Conservation (phyloP, 1,140 invertebrate species). For the Zaprionus gabonicus region DNA sequence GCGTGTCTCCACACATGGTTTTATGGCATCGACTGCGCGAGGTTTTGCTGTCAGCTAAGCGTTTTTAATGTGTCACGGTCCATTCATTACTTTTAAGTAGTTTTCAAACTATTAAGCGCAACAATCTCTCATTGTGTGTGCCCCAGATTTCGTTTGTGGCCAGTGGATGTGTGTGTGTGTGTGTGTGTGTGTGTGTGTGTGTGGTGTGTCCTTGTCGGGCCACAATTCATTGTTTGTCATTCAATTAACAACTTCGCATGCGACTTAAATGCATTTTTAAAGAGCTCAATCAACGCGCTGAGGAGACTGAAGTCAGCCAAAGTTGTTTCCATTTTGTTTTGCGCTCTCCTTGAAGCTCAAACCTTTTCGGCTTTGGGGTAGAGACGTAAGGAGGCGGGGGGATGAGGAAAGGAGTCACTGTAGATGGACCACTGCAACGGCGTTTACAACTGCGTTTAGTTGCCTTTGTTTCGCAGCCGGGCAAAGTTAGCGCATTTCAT, state of each 20-base stretch:
- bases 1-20: conserved; percentile 12
- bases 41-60: conserved; percentile 62
- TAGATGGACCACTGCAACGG: conserved; percentile 22
- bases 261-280: conserved; percentile 68
- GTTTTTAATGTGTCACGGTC: conserved; percentile 72
- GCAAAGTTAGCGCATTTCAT: conserved; percentile 77
- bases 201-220: conserved; percentile 4
- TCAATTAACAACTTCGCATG: conserved; percentile 56
- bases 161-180: not conserved
- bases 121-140: conserved; percentile 51
- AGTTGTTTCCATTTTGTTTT: conserved; percentile 30
- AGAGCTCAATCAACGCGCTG: conserved; percentile 67
- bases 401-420: not conserved
- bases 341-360: conserved; percentile 11
- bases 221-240: conserved; percentile 32
- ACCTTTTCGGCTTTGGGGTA: not conserved
- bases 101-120: conserved; percentile 70
- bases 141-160: conserved; percentile 42
- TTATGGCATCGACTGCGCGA: conserved; percentile 28
- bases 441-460: conserved; percentile 69
- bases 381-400: not conserved
- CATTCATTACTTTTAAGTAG: conserved; percentile 77
- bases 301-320: conserved; percentile 63
- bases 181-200: conserved; percentile 4
- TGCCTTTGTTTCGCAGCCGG: conserved; percentile 64